A percentile compares a stretch with the other conserved stretches of the same genome.
Conservation (phyloP, 1,140 invertebrate species). For the Phocides pigmalion region DNA sequence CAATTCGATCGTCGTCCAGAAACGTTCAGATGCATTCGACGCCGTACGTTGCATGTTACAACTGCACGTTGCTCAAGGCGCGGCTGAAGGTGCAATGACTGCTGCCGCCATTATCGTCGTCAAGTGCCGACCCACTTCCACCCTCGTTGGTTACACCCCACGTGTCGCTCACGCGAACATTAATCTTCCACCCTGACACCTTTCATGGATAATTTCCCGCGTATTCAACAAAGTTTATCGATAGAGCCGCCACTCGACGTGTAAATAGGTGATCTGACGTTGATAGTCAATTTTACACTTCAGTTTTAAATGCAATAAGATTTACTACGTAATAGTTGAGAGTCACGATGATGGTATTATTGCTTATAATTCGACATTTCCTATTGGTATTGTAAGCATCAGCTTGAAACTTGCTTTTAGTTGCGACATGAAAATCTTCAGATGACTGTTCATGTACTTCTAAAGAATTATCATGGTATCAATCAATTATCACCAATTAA, state of each 20-base stretch:
- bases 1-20: conserved; percentile 82
- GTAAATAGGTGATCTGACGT: conserved; percentile 46
- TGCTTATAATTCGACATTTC: no score
- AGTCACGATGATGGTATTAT: not conserved
- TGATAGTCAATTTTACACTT: conserved; percentile 13
- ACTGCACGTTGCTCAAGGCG: conserved; percentile 61
- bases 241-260: conserved; percentile 40
- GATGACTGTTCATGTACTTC: no score
- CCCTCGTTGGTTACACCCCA: conserved; percentile 52
- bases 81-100: conserved; percentile 78
- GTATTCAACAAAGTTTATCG: conserved; percentile 50
- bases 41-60: conserved; percentile 66
- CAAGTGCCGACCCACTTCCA: conserved; percentile 46
- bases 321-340: no score
- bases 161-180: conserved; percentile 75
- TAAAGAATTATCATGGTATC: no score
- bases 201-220: conserved; percentile 56
- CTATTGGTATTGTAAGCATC: no score
- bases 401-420: no score
- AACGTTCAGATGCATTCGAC: conserved; percentile 72
- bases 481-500: no score
- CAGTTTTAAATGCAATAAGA: not conserved
- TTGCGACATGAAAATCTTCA: no score
- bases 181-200: conserved; percentile 69
- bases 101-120: conserved; percentile 59